Percentiles rank a stretch among this genome's conserved stretches.
Evolutionary conservation across 2,797 vertebrate species (phyloP).

Genomic region (Gymnodraco acuticeps): DNA sequence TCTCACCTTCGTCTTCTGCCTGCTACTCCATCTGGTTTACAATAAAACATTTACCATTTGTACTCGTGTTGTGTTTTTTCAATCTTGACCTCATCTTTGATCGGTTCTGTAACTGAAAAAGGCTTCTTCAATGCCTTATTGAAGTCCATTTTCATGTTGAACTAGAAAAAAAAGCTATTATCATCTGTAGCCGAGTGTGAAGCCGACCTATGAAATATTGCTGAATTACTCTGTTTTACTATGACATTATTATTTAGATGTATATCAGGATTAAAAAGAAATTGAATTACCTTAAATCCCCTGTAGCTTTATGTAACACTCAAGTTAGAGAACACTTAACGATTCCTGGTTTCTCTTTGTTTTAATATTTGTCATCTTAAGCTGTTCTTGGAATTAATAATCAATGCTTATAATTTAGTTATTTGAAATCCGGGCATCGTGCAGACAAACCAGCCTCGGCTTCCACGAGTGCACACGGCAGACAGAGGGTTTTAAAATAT

Average conservation of each 20-base stretch:
- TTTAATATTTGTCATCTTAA: constrained; percentile 42
- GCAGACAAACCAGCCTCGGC: constrained; percentile 39
- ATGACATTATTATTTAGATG: background rate
- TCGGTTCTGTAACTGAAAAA: constrained; percentile 34
- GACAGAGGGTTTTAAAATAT: constrained; percentile 76
- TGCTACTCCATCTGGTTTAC: constrained; percentile 23
- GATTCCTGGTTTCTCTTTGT: constrained; percentile 24
- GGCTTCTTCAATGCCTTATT: constrained; percentile 28
- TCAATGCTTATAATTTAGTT: constrained; percentile 28
- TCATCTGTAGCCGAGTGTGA: constrained; percentile 12
- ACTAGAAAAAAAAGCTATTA: constrained; percentile 43
- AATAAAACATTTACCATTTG: constrained; percentile 55
- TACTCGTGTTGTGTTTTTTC: constrained; percentile 49
- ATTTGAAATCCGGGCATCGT: constrained; percentile 31
- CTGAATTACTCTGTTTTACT: constrained; percentile 2
- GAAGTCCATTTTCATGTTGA: constrained; percentile 44
- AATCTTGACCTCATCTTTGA: constrained; percentile 68
- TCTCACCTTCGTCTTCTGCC: constrained; percentile 39
- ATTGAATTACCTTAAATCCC: constrained; percentile 14
- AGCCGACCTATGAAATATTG: constrained; percentile 24
- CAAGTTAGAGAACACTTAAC: constrained; percentile 1
- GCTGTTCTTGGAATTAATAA: constrained; percentile 47
- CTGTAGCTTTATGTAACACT: background rate
- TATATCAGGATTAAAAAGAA: constrained; percentile 13
- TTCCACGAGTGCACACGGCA: constrained; percentile 55